Conservation (phyloP, 2,888 invertebrate genomes). For the Eristalis tenax region DNA sequence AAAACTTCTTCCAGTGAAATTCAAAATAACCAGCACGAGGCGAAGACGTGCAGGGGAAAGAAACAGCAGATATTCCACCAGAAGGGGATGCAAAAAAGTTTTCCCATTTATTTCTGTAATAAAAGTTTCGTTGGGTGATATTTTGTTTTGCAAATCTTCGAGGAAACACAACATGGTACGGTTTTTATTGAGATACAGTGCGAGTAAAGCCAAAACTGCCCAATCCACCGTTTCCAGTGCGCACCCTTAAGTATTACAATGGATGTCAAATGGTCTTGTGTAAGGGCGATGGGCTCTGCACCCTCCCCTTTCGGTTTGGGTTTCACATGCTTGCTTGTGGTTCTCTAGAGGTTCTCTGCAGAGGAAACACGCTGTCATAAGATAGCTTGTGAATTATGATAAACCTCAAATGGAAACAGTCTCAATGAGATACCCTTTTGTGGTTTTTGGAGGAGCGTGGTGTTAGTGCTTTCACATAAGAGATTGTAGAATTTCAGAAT, state of each 20-base stretch:
- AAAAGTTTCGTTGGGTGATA: constrained; percentile 15
- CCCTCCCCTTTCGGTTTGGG: neutral
- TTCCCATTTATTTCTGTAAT: constrained; percentile 33
- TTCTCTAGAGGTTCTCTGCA: neutral
- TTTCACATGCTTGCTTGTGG: too few species aligned
- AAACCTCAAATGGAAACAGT: neutral
- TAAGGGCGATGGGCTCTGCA: neutral
- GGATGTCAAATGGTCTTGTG: neutral
- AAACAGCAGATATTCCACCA: neutral
- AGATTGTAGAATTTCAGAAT: too few species aligned
- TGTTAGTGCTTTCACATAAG: too few species aligned
- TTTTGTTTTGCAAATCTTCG: constrained; percentile 19
- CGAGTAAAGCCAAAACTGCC: neutral
- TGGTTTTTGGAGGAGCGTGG: too few species aligned
- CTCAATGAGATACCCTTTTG: too few species aligned
- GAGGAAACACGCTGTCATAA: neutral
- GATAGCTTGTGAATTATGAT: neutral
- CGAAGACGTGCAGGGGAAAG: neutral
- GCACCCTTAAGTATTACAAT: neutral
- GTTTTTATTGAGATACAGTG: neutral
- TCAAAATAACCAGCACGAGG: neutral
- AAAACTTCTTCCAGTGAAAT: neutral
- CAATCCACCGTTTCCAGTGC: neutral
- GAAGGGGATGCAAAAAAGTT: neutral
- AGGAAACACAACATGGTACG: neutral